Base-by-base conservation (phyloP, 2,113 vertebrate genomes). In the Apus apus region DNA sequence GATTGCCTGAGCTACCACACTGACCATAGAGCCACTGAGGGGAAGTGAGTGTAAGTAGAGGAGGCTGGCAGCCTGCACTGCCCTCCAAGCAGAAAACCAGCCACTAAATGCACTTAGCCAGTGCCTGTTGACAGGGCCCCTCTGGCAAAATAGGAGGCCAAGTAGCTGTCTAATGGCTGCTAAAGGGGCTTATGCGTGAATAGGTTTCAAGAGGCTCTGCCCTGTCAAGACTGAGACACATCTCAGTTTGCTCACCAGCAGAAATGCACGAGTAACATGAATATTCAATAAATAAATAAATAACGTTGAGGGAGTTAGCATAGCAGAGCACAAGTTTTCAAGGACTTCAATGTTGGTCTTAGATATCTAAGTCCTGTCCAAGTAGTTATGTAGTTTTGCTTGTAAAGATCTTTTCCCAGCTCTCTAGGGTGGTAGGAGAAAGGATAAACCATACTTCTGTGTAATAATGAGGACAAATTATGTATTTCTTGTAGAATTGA, bases 31-130 rank as follows among this genome's bases (percentile, higher is more conserved):
- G 40, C 16, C 0, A 1, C 27, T 57, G 66, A 86, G 64, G 54
- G 76, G 65, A 58, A 36, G 48, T 0, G 0, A 78, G 82, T 46
- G 51, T 43, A 87, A 87, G 10, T 13, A 57, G 45, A 67, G 29
- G 38, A 50, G 19, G 60, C 79, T 0, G 13, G 83, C 38, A 87
- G 53, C 34, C 17, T 2, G 7, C 0, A 0, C 30, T 78, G n/a
- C 38, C 16, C 45, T 34, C 23, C 0, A 2, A 83, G 50, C 23
- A 72, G 34, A 72, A 15, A 76, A 29, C 34, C 38, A 53, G 32
- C 12, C 36, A 34, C 25, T 72, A 45, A 54, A 86, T 34, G 64
- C 76, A 73, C 40, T 83, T 38, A 66, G 54, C 46, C 60, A 46
- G 30, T 21, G 40, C 56, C 30, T 40, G 53, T 18, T 73, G 77